These are phyloP conservation scores for Oxyteleia sp. DNA, from an alignment of 2,888 invertebrate species.

Conservation along the genomic window DNA sequence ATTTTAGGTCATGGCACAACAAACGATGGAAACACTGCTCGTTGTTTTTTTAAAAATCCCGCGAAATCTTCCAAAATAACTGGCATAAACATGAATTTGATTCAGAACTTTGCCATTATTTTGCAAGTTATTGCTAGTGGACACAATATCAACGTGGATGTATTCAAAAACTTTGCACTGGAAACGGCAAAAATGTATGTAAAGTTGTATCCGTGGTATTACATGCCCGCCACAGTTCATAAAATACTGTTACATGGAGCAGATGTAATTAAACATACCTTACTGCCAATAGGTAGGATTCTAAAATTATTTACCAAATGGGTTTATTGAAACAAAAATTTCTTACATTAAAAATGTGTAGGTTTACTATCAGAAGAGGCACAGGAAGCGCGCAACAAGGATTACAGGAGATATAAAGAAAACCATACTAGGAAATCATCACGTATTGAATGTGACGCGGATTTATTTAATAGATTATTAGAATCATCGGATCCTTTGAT, in stretches of 20 bases:
- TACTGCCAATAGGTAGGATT: conserved; percentile 8
- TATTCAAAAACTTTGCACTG: conserved; percentile 21
- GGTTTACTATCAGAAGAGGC: conserved; percentile 2
- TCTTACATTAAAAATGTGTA: background rate
- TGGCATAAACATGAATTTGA: conserved; percentile 2
- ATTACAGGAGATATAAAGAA: no score
- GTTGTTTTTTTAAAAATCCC: conserved; percentile 13
- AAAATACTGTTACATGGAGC: conserved; percentile 48
- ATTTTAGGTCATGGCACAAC: conserved; percentile 8
- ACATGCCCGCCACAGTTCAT: conserved; percentile 41
- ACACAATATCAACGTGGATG: conserved; percentile 8
- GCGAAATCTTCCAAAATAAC: conserved; percentile 5
- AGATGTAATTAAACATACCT: conserved; percentile 26
- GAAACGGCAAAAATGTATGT: conserved; percentile 26
- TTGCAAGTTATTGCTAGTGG: conserved; percentile 12
- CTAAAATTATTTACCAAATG: background rate
- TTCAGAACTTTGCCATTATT: conserved; percentile 8
- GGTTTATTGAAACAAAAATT: no score
- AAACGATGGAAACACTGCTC: conserved; percentile 19
- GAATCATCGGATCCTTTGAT: no score
- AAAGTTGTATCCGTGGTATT: conserved; percentile 42
- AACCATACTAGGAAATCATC: no score
- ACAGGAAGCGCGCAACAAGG: conserved; percentile 7
- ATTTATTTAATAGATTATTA: no score
- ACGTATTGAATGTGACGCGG: no score